Percentiles rank a stretch among this genome's conserved stretches.
Conservation (phyloP, 1,140 invertebrate species). For the Mamestra configurata region DNA sequence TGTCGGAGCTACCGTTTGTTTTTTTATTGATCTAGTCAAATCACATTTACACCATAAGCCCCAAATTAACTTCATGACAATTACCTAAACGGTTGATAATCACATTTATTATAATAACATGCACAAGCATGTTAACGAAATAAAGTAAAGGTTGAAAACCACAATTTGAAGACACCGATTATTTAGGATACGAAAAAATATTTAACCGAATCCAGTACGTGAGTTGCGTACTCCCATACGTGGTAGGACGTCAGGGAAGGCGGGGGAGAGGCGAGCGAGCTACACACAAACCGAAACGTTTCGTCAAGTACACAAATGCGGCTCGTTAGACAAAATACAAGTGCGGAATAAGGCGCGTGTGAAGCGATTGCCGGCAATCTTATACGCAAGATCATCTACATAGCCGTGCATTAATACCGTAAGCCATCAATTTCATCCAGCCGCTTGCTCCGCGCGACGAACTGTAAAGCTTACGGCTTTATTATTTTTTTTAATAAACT, state of each 20-base stretch:
- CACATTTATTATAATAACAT: too few species aligned
- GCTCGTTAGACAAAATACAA: constrained; percentile 40
- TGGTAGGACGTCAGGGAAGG: not conserved
- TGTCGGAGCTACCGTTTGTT: too few species aligned
- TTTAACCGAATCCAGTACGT: not conserved
- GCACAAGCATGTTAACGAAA: not conserved
- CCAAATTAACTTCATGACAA: too few species aligned
- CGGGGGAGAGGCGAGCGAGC: not conserved
- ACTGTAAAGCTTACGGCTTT: constrained; percentile 46
- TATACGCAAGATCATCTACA: constrained; percentile 30
- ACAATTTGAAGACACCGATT: not conserved
- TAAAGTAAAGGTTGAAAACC: not conserved
- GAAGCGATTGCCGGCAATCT: constrained; percentile 18
- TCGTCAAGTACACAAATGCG: constrained; percentile 22
- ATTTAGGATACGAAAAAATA: not conserved
- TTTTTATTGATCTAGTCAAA: too few species aligned
- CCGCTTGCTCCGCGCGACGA: constrained; percentile 36
- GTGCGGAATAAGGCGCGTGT: constrained; percentile 7
- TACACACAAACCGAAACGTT: constrained; percentile 26
- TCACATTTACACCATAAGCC: too few species aligned
- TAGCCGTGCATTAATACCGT: constrained; percentile 36
- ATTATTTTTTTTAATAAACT: constrained; percentile 47
- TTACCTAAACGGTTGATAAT: too few species aligned
- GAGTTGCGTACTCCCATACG: not conserved
- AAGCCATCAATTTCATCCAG: constrained; percentile 51